These are phyloP conservation scores for Drosophila nikananu DNA, from an alignment of 1,140 invertebrate species.

Conservation along the genomic window DNA sequence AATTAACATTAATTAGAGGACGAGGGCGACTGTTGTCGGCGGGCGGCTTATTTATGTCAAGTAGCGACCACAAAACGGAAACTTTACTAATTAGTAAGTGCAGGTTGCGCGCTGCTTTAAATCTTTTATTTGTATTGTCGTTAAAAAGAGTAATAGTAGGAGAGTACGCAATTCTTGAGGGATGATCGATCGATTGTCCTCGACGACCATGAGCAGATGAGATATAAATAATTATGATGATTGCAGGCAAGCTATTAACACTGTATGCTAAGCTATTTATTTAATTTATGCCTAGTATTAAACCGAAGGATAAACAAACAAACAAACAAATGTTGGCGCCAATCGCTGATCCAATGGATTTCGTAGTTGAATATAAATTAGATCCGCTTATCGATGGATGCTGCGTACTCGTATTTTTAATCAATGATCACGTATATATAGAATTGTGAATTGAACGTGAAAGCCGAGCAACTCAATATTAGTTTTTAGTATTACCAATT, in stretches of 20 bases:
- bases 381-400: conserved; percentile 72
- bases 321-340: conserved; percentile 42
- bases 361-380: conserved; percentile 76
- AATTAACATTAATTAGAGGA: conserved; percentile 68
- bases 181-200: conserved; percentile 14
- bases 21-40: conserved; percentile 13
- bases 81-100: conserved; percentile 68
- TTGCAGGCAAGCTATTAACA: conserved; percentile 69
- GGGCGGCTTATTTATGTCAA: conserved; percentile 68
- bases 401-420: conserved; percentile 73
- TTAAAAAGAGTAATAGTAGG: conserved; percentile 30
- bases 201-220: conserved; percentile 50
- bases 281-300: conserved; percentile 83
- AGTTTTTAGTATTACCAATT: conserved; percentile 79
- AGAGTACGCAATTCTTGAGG: conserved; percentile 62
- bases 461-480: conserved; percentile 82
- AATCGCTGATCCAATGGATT: conserved; percentile 73
- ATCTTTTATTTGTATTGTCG: conserved; percentile 64
- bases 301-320: conserved; percentile 35
- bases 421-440: conserved; percentile 45
- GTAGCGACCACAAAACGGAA: conserved; percentile 32
- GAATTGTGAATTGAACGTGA: conserved; percentile 68
- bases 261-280: conserved; percentile 81
- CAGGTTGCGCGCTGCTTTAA: conserved; percentile 41
- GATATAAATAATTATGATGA: conserved; percentile 67